Evolutionary conservation across 2,888 invertebrate species (phyloP).

Genomic region (Caenorhabditis macrosperma): DNA sequence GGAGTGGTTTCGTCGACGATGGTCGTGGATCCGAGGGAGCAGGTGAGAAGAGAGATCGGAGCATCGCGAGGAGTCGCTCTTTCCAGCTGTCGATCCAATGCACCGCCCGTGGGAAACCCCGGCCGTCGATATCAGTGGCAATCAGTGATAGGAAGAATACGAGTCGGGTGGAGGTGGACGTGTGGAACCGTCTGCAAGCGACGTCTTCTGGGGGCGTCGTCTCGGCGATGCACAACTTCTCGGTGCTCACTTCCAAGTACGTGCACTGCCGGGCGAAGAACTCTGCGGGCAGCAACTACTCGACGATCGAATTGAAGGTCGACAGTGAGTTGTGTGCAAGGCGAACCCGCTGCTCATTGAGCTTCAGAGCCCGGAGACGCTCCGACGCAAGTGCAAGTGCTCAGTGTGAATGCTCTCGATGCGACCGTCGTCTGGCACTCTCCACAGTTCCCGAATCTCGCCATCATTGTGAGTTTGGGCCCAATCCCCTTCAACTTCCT

Average conservation of each 20-base stretch:
- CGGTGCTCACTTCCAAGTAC: conserved; percentile 57
- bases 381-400: conserved; percentile 61
- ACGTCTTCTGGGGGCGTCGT: conserved; percentile 47
- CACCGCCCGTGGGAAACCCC: conserved; percentile 60
- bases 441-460: conserved; percentile 61
- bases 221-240: conserved; percentile 47
- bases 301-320: conserved; percentile 60
- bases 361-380: conserved; percentile 68
- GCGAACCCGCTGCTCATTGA: not conserved
- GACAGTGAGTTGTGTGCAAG: conserved; percentile 50
- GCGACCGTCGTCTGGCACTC: conserved; percentile 62
- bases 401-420: conserved; percentile 60
- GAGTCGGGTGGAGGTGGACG: conserved; percentile 57
- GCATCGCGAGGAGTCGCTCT: no score
- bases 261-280: conserved; percentile 66
- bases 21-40: conserved; percentile 49
- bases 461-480: conserved; percentile 46
- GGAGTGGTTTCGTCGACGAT: conserved; percentile 21
- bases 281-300: conserved; percentile 60
- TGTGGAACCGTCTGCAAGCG: conserved; percentile 59
- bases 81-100: conserved; percentile 57
- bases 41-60: no score
- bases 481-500: not conserved
- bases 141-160: conserved; percentile 49
- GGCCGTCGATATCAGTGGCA: conserved; percentile 59